Base-by-base conservation (phyloP, 2,797 vertebrate genomes). In the Poeciliopsis presidionis region DNA sequence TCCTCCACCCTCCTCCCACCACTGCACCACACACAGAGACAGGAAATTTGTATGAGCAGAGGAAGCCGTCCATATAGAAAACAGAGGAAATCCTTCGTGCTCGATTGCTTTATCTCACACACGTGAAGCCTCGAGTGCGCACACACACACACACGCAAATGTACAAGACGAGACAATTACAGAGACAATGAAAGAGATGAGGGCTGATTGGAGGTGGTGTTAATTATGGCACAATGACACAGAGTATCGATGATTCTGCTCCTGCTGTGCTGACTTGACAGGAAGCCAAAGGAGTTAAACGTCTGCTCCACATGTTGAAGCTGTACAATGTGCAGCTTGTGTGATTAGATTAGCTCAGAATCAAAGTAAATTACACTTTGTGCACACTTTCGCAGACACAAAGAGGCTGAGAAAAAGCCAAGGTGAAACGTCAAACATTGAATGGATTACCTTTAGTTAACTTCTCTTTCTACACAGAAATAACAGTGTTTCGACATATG, bases 31-130 rank as follows among this genome's bases (percentile, higher is more conserved):
- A 83, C 80, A 88, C 76, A 81, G 81, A 74, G 74, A 88, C 84
- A 90, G 92, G 92, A 93, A 89, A 84, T 72, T 72, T 87, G 61
- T 83, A 84, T 86, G 78, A 87, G 81, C 70, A 43, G 53, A 51
- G 89, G 91, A 92, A 90, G 85, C 88, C 71, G 84, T 88, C 76
- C 79, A 88, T 82, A 82, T 47, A 74, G 77, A 89, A 89, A 80
- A 86, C 6, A n/a, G 59, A 87, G 89, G 89, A 92, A 92, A 89
- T 88, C 86, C 81, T 87, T 84, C 46, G 0, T 46, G 71, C 82
- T 84, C 47, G 71, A 91, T 91, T 77, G 76, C 88, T 84, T 86
- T 92, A 76, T 84, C 67, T 73, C 69, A 70, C 76, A 84, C 65
- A 46, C 5, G 43, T 16, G 39, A 77, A 81, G 73, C 4, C 43